Evolutionary conservation across 2,888 invertebrate species (phyloP).

Genomic region (Ophioninae sp.): DNA sequence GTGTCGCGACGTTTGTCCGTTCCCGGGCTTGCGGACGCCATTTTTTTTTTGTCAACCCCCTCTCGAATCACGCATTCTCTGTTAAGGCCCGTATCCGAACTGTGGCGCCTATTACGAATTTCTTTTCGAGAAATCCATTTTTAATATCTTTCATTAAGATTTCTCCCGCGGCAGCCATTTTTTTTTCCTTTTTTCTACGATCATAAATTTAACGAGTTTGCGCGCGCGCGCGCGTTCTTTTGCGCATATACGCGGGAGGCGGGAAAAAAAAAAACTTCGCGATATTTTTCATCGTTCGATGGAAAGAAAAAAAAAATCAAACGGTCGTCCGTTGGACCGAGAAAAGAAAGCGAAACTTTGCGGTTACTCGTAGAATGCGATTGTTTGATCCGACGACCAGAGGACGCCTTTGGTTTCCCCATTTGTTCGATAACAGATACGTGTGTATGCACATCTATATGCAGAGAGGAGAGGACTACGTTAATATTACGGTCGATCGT

Average conservation of each 20-base stretch:
- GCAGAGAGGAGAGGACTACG: conserved; percentile 21
- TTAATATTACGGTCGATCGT: conserved; percentile 62
- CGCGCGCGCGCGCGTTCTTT: conserved; percentile 6
- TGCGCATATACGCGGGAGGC: conserved; percentile 12
- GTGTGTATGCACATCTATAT: conserved; percentile 23
- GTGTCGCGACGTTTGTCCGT: conserved; percentile 50
- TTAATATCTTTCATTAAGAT: background rate
- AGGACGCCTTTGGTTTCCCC: conserved; percentile 63
- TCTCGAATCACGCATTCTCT: conserved; percentile 11
- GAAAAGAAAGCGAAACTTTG: background rate
- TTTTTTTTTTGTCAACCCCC: conserved; percentile 36
- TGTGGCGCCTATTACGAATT: background rate
- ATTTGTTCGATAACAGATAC: conserved; percentile 62
- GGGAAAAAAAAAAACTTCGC: conserved; percentile 7
- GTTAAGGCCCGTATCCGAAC: conserved; percentile 3
- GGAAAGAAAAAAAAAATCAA: background rate
- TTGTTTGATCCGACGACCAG: background rate
- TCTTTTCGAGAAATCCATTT: background rate
- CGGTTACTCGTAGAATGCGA: background rate
- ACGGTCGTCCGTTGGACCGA: background rate
- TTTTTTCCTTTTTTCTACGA: conserved; percentile 1
- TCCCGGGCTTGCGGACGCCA: conserved; percentile 61
- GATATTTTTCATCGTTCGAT: background rate
- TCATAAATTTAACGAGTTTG: background rate
- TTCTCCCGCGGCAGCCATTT: conserved; percentile 4